phyloP scores from a whole-genome alignment of 1,140 invertebrate species.

The Phenacoccus solenopsis region DNA sequence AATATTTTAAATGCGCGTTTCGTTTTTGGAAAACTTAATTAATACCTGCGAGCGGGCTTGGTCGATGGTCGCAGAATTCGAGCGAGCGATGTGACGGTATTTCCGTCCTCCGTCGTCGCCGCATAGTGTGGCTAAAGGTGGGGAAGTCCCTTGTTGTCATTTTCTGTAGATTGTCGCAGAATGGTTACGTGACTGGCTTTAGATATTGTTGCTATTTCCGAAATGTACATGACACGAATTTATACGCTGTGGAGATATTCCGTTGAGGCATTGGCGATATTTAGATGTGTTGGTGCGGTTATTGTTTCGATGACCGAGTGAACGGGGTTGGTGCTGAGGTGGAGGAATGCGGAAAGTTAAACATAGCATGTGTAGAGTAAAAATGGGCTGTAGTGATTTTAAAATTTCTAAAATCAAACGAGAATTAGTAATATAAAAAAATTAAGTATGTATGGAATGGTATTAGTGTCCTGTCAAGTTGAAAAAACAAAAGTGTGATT shows the following conservation, averaged over 20 bases:
- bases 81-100: background rate
- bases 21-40: background rate
- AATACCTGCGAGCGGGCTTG: background rate
- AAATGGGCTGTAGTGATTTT: no score
- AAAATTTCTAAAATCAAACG: no score
- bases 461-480: no score
- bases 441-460: no score
- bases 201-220: conserved; percentile 11
- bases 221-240: conserved; percentile 16
- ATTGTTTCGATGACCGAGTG: no score
- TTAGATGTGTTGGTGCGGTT: no score
- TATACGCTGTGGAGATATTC: background rate
- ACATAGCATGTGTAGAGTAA: no score
- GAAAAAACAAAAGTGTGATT: no score
- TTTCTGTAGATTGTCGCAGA: conserved; percentile 17
- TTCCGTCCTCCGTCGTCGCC: background rate
- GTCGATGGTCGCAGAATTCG: background rate
- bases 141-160: conserved; percentile 12
- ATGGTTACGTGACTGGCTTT: conserved; percentile 12
- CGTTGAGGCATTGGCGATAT: no score
- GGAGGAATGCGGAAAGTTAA: no score
- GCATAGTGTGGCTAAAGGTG: background rate
- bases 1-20: background rate
- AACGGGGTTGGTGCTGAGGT: no score
- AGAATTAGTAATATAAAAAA: no score